Percentiles rank a stretch among this genome's conserved stretches.
phyloP scores from a whole-genome alignment of 2,797 vertebrate species.

The Tarsius wallacei region DNA sequence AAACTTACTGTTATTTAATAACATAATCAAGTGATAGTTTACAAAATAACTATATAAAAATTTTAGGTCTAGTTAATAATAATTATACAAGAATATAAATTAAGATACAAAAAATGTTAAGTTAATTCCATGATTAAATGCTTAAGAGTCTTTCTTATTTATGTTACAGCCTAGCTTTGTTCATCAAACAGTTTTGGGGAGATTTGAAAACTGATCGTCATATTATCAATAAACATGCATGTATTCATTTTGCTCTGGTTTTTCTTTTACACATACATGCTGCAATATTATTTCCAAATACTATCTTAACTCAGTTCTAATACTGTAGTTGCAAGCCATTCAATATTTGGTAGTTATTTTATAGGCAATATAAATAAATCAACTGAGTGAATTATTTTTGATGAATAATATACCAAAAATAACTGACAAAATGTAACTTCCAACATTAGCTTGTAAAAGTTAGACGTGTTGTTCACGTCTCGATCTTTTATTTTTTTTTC shows the following conservation, averaged over 20 bases:
- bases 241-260: not conserved
- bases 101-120: not conserved
- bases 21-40: not conserved
- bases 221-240: not conserved
- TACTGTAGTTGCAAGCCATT: not conserved
- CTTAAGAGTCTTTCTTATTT: not conserved
- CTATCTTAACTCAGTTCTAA: not conserved
- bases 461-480: not conserved
- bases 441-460: not conserved
- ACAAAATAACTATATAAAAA: not conserved
- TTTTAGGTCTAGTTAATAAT: not conserved
- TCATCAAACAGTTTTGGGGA: not conserved
- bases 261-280: not conserved
- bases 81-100: not conserved
- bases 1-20: not conserved
- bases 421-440: not conserved
- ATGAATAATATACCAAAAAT: not conserved
- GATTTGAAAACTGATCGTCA: not conserved
- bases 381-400: not conserved
- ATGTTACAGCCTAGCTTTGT: not conserved
- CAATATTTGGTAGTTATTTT: not conserved
- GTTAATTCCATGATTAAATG: not conserved
- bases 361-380: not conserved
- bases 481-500: not conserved
- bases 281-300: not conserved